Evolutionary conservation across 2,888 invertebrate genomes (phyloP).

Genomic region (Entomobrya multifasciata): DNA sequence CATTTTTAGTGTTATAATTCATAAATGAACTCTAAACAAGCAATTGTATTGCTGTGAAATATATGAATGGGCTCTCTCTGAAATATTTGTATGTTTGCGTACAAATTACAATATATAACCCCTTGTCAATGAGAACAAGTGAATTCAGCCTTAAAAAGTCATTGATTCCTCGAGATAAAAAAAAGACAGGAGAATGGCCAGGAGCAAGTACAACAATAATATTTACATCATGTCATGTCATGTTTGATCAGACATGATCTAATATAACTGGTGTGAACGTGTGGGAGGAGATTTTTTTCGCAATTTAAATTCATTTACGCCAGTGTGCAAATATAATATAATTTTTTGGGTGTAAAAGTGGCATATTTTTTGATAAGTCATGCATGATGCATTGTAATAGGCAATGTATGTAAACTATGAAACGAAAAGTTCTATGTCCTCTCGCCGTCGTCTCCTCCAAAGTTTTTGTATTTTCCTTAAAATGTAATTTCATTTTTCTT

Average conservation of each 20-base stretch:
- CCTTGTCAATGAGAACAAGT: constrained; percentile 41
- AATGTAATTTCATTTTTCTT: constrained; percentile 5
- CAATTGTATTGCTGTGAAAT: neutral
- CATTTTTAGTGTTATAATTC: neutral
- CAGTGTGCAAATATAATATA: neutral
- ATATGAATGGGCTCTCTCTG: no score
- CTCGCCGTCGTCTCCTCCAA: neutral
- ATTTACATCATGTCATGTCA: constrained; percentile 50
- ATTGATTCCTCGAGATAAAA: constrained; percentile 43
- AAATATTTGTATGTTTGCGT: constrained; percentile 7
- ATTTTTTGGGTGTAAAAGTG: neutral
- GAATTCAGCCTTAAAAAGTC: constrained; percentile 52
- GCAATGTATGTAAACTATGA: neutral
- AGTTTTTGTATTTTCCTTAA: constrained; percentile 18
- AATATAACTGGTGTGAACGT: constrained; percentile 1
- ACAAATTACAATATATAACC: constrained; percentile 10
- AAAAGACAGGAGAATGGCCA: constrained; percentile 36
- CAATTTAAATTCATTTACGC: neutral
- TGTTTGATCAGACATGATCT: constrained; percentile 20
- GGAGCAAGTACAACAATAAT: constrained; percentile 28
- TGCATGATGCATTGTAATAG: neutral
- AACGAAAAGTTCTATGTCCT: constrained; percentile 6
- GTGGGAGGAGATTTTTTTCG: neutral
- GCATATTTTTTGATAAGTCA: neutral
- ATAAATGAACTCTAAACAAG: constrained; percentile 7